Evolutionary conservation across 2,888 invertebrate species (phyloP).

Genomic region (Dasypolia templi): DNA sequence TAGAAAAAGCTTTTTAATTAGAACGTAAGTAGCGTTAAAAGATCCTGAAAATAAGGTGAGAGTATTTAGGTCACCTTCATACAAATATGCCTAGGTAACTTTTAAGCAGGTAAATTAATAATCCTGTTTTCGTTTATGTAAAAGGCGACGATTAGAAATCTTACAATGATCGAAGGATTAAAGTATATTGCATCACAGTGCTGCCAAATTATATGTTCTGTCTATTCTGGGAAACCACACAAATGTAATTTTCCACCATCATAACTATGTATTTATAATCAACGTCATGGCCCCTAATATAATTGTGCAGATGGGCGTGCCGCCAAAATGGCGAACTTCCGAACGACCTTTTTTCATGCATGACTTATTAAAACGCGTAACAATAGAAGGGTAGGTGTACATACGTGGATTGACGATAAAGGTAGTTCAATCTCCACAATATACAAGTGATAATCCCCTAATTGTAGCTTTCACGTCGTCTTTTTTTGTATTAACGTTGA

Average conservation of each 20-base stretch:
- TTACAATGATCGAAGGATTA: not conserved
- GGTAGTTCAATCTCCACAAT: not conserved
- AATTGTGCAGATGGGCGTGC: constrained; percentile 69
- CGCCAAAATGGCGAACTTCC: constrained; percentile 73
- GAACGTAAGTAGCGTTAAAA: constrained; percentile 19
- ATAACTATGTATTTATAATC: constrained; percentile 38
- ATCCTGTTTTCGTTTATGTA: not conserved
- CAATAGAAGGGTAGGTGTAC: constrained; percentile 69
- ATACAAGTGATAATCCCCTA: constrained; percentile 43
- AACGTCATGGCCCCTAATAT: constrained; percentile 51
- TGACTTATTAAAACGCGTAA: constrained; percentile 69
- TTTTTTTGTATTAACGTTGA: constrained; percentile 30
- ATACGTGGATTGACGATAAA: constrained; percentile 17
- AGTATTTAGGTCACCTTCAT: not conserved
- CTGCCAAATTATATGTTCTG: not conserved
- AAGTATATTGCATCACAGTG: not conserved
- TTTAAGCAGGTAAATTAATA: not conserved
- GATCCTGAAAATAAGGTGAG: constrained; percentile 2
- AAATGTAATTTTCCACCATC: no score
- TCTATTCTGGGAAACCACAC: not conserved
- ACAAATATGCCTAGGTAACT: not conserved
- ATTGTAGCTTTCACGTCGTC: constrained; percentile 11
- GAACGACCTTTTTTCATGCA: constrained; percentile 79
- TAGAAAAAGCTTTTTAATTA: constrained; percentile 47
- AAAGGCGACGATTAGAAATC: not conserved